Conservation (phyloP, 2,113 vertebrate genomes). For the zebrafish (Danio rerio) region DNA sequence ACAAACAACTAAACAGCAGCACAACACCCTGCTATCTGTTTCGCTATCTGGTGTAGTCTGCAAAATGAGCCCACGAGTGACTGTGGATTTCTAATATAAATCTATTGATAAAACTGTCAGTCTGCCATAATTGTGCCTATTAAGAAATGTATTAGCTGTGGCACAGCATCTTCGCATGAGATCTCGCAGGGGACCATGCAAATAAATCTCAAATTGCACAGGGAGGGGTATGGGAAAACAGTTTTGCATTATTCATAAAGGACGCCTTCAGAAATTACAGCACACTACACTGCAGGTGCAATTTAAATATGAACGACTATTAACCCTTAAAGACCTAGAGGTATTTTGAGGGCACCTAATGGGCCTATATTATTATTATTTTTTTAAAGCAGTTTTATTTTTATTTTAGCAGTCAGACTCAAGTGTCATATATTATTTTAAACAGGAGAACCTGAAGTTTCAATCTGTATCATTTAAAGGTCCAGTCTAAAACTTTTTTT, state of each 20-base stretch:
- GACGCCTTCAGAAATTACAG: conserved; percentile 51
- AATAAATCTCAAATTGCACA: conserved; percentile 48
- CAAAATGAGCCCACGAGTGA: conserved; percentile 33
- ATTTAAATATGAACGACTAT: conserved; percentile 32
- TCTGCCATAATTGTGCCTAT: conserved; percentile 42
- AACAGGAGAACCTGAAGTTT: too few relatives aligned
- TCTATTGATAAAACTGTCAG: conserved; percentile 51
- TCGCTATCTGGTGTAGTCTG: conserved; percentile 23
- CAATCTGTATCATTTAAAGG: too few relatives aligned
- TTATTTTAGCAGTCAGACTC: too few relatives aligned
- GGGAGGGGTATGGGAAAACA: not conserved
- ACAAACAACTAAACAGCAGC: conserved; percentile 35
- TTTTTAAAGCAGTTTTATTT: too few relatives aligned
- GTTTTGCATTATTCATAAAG: conserved; percentile 54
- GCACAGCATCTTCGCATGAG: conserved; percentile 30
- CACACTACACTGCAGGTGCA: conserved; percentile 40
- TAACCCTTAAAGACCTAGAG: not conserved
- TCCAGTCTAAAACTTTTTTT: too few relatives aligned
- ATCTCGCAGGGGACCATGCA: conserved; percentile 35
- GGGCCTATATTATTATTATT: too few relatives aligned
- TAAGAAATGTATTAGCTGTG: conserved; percentile 59
- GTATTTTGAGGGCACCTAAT: too few relatives aligned
- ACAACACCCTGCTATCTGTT: conserved; percentile 12
- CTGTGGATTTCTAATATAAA: conserved; percentile 37
- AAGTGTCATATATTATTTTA: too few relatives aligned